Evolutionary conservation across 1,140 invertebrate genomes (phyloP), one percentile per base, ranked within the genome.

Genomic region (Drosophila truncata): DNA sequence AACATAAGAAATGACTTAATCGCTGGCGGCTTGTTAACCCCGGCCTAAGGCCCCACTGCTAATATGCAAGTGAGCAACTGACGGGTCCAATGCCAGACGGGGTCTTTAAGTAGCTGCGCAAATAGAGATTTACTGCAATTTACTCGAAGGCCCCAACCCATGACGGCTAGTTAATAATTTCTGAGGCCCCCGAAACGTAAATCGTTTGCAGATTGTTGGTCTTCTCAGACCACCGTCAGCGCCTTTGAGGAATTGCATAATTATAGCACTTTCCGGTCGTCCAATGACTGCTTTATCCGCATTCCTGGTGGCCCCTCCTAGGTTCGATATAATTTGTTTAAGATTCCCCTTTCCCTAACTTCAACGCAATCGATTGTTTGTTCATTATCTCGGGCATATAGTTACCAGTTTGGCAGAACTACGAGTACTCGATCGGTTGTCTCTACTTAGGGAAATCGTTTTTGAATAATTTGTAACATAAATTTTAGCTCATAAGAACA

Each of bases 171-270:
- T 81, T 86, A 88, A 88, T 88, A 88, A 88, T 88, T 88, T 88
- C 67, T 14, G 47, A 71, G 70, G 77, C 77, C 71, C 79, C 79
- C 77, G 50, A 85, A 85, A 78, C 60, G 67, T 66, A 57, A 66
- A 62, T 72, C 74, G 62, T 75, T 86, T 78, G 63, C 76, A 88
- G 83, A 86, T 88, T 88, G 82, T 83, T 80, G 46, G 50, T 76
- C 41, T 61, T 14, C 31, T 47, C 4, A 69, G 37, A 91, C 88
- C 88, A 91, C 88, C 88, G 76, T 91, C 88, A 91, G 78, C 65
- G 88, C 88, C 88, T 91, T 84, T 91, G 88, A 91, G 88, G 88
- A 91, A 91, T 91, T 91, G 84, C 88, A 91, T 91, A 91, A 91
- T 91, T 91, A 91, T 85, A 91, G 88, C 83, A 78, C 81, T 87